A percentile compares a stretch with the other conserved stretches of the same genome.
phyloP scores from a whole-genome alignment of 2,888 invertebrate species.

The Lepidochitona cinerea region DNA sequence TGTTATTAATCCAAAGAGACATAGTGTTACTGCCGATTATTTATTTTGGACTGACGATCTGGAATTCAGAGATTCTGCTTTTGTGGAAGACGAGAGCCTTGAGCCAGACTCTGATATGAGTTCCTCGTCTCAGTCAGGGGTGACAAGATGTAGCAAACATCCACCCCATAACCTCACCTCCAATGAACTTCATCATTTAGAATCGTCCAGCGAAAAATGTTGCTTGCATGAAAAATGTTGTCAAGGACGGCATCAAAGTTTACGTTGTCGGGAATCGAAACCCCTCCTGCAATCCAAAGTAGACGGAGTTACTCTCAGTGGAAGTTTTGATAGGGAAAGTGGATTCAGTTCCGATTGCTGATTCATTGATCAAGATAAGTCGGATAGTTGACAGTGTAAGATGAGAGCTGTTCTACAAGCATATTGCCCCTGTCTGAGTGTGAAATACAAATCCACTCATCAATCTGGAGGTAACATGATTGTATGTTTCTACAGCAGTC shows the following conservation, averaged over 20 bases:
- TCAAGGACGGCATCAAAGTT: not conserved
- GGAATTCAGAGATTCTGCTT: not conserved
- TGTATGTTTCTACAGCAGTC: no score
- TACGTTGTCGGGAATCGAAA: not conserved
- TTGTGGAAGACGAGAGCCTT: not conserved
- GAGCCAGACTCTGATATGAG: not conserved
- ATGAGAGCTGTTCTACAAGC: no score
- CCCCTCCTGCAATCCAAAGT: not conserved
- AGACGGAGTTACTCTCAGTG: not conserved
- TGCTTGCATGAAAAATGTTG: no score
- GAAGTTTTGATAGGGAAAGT: constrained; percentile 45
- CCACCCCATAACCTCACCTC: not conserved
- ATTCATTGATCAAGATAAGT: no score
- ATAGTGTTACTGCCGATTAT: not conserved
- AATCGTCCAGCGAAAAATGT: no score
- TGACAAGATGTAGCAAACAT: not conserved
- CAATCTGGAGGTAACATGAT: no score
- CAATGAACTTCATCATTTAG: not conserved
- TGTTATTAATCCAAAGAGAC: not conserved
- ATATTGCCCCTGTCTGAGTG: no score
- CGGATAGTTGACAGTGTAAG: no score
- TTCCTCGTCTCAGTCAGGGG: not conserved
- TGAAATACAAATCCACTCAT: no score
- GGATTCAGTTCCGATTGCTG: constrained; percentile 37
- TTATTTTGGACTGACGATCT: not conserved